These are phyloP conservation scores for Trachurus trachurus DNA, from an alignment of 2,797 vertebrate species.

Conservation along the genomic window DNA sequence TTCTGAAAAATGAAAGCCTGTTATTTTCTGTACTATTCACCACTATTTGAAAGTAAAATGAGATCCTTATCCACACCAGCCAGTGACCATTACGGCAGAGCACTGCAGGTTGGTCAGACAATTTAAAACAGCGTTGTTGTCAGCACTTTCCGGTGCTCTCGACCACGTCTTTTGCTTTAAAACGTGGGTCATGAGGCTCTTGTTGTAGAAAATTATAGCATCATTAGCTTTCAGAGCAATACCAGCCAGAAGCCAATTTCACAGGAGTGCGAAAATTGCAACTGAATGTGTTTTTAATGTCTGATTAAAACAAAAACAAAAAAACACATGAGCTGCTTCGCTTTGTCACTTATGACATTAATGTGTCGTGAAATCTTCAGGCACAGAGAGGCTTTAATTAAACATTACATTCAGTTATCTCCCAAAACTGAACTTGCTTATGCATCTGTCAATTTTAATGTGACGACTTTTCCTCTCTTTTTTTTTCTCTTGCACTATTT, in stretches of 20 bases:
- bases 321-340: constrained; percentile 34
- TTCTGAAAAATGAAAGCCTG: constrained; percentile 52
- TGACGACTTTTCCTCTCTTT: background rate
- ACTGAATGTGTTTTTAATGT: constrained; percentile 64
- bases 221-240: constrained; percentile 49
- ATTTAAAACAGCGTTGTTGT: constrained; percentile 48
- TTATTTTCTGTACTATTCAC: constrained; percentile 45
- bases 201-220: constrained; percentile 44
- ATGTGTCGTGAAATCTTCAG: constrained; percentile 42
- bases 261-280: constrained; percentile 38
- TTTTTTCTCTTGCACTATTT: background rate
- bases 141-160: constrained; percentile 53
- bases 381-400: constrained; percentile 51
- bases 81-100: constrained; percentile 32
- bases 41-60: constrained; percentile 65
- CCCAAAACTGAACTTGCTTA: background rate
- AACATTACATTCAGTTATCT: constrained; percentile 43
- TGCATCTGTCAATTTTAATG: background rate
- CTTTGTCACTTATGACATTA: constrained; percentile 41
- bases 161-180: constrained; percentile 41
- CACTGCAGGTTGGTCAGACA: constrained; percentile 14
- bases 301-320: constrained; percentile 29
- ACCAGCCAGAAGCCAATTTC: constrained; percentile 49
- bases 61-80: constrained; percentile 49
- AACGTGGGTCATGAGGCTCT: constrained; percentile 24